Base-by-base conservation (phyloP, 2,888 invertebrate species). In the Blastobasis lacticolella region DNA sequence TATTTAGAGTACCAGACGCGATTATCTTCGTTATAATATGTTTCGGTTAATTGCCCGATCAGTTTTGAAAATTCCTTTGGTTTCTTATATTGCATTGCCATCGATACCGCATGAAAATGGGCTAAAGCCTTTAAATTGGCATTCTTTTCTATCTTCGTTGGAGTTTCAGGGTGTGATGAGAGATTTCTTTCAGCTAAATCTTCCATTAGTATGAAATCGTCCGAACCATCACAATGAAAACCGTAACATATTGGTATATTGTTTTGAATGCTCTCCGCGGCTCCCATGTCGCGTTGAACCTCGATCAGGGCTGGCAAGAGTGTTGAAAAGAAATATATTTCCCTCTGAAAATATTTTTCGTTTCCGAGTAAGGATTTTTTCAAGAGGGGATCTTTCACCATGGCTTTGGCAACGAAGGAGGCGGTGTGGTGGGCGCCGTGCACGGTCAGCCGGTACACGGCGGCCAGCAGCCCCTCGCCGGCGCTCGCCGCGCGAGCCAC, bases 31-130 rank as follows among this genome's bases (percentile, higher is more conserved):
- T 53, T 67, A 51, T 65, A 78, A 53, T 75, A 76, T 10, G 69
- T 38, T 57, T 78, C 76, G 3, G 67, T 57, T 8, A 76, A 49
- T 42, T 60, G 54, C 40, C 56, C 62, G 5, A 66, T 62, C 38
- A 75, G 58, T 50, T 62, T 60, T 0, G 42, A 52, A 57, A 79
- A 79, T 0, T 62, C 55, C 38, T 65, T 58, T 4, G 77, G 72
- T 37, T 62, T 61, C 50, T 67, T 71, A 8, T 67, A 46, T 50
- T 66, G 61, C 23, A 80, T 50, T 40, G 67, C 73, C 10, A 79
- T 62, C 0, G 79, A 79, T 0, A 74, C 70, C 1, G 79, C 72
- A 44, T 81, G 79, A 6, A 78, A 59, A 59, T 80, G 80, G 5
- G 77, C 76, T n/a, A 79, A 55, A 1, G 64, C 58, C 50, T 66